A percentile compares a stretch with the other conserved stretches of the same genome.
Evolutionary conservation across 1,140 invertebrate genomes (phyloP).

Genomic region (Aphaenogaster rudis): DNA sequence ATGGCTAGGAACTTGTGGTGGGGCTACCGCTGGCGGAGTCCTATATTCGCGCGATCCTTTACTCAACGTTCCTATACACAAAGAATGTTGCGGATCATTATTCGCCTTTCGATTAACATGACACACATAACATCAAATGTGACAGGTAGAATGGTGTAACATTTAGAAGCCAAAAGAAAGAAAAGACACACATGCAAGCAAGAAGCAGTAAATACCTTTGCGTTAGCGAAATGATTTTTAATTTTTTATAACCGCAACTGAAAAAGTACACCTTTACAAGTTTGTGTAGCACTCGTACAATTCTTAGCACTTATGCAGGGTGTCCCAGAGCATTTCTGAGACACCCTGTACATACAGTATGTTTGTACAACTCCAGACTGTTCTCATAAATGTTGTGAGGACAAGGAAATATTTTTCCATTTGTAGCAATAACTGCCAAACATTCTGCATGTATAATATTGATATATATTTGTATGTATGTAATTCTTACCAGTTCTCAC

Average conservation of each 20-base stretch:
- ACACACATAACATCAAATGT: constrained; percentile 20
- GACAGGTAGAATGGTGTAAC: constrained; percentile 31
- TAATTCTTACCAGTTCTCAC: constrained; percentile 88
- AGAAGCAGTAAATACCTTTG: constrained; percentile 62
- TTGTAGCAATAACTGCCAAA: constrained; percentile 3
- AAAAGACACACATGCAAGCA: constrained; percentile 47
- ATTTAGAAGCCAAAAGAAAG: constrained; percentile 55
- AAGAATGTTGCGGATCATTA: background rate
- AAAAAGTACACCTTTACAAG: constrained; percentile 65
- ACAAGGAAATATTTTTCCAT: background rate
- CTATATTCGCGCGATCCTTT: constrained; percentile 95
- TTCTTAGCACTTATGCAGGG: constrained; percentile 14
- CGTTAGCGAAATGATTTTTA: constrained; percentile 53
- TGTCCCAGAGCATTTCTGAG: background rate
- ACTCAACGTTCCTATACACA: constrained; percentile 88
- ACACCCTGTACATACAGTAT: constrained; percentile 11
- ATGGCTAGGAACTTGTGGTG: constrained; percentile 97
- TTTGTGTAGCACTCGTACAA: constrained; percentile 55
- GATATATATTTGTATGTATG: background rate
- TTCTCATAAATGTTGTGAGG: background rate
- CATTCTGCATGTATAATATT: background rate
- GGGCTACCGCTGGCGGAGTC: constrained; percentile 97
- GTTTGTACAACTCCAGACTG: background rate
- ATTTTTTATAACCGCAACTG: constrained; percentile 61
- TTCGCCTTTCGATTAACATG: background rate